Percentiles rank a stretch among this genome's conserved stretches.
These are phyloP conservation scores for Sinocyclocheilus grahami DNA, from an alignment of 2,113 vertebrate genomes.

Conservation along the genomic window DNA sequence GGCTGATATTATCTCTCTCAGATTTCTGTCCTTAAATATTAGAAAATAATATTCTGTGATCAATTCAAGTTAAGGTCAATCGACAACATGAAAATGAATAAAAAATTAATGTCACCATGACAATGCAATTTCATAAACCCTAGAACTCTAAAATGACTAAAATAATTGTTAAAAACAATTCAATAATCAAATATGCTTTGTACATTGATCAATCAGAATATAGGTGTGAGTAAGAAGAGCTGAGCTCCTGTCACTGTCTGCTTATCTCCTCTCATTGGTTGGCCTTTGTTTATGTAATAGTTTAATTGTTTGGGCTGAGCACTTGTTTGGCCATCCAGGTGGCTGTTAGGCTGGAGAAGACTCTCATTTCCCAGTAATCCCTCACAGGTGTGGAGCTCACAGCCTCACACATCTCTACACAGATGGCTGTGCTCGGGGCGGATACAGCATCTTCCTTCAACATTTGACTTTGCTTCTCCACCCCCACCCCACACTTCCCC, in stretches of 20 bases:
- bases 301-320: slow-evolving; percentile 75
- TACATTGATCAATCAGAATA: too few species aligned
- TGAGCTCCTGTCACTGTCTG: slow-evolving; percentile 54
- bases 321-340: slow-evolving; percentile 76
- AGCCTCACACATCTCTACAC: too few species aligned
- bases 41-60: background rate
- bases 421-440: too few species aligned
- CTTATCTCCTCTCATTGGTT: slow-evolving; percentile 74
- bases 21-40: background rate
- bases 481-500: background rate
- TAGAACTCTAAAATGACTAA: too few species aligned
- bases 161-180: too few species aligned
- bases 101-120: background rate
- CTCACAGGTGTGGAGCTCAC: too few species aligned
- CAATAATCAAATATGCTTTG: too few species aligned
- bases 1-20: background rate
- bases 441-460: slow-evolving; percentile 57
- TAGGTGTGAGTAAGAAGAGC: background rate
- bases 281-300: slow-evolving; percentile 77
- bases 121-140: too few species aligned
- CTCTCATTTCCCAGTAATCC: slow-evolving; percentile 70
- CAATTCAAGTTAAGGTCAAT: background rate
- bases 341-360: slow-evolving; percentile 66
- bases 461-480: slow-evolving; percentile 38
- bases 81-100: background rate